These are phyloP conservation scores for Serilophus lunatus DNA, from an alignment of 2,113 vertebrate genomes.

Conservation along the genomic window DNA sequence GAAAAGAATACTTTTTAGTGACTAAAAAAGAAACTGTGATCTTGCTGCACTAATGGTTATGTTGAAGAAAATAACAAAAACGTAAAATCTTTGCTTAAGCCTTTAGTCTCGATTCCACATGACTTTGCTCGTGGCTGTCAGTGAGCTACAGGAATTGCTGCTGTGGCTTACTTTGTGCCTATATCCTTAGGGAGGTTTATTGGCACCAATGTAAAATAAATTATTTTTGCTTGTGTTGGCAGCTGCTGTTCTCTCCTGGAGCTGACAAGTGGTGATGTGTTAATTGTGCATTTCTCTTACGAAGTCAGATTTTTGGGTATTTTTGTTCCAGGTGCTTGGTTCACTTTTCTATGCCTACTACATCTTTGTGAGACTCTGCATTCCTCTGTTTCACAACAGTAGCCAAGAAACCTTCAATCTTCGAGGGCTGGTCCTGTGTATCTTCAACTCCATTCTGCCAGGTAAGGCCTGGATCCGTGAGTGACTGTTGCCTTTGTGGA, in stretches of 20 bases:
- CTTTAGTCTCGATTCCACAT: neutral
- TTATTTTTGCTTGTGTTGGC: neutral
- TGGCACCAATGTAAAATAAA: neutral
- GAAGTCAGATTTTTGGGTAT: neutral
- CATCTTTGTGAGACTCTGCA: constrained; percentile 89
- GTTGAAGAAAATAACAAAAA: neutral
- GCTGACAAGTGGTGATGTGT: neutral
- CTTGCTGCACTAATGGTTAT: neutral
- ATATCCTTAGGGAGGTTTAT: neutral
- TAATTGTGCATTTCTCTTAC: neutral
- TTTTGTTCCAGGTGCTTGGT: constrained; percentile 82
- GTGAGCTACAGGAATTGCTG: rapidly evolving
- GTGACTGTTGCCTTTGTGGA: neutral
- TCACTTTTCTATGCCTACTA: constrained; percentile 93
- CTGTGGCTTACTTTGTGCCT: neutral
- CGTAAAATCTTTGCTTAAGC: neutral
- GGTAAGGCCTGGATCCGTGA: constrained; percentile 60
- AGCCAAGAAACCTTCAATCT: constrained; percentile 86
- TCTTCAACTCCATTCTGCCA: constrained; percentile 96
- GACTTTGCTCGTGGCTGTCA: neutral
- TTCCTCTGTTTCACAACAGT: constrained; percentile 87
- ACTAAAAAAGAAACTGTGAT: neutral
- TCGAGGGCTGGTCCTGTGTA: constrained; percentile 87
- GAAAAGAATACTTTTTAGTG: neutral
- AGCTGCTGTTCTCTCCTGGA: neutral